Percentiles rank a stretch among this genome's conserved stretches.
These are phyloP conservation scores for Tachyglossus aculeatus DNA, from an alignment of 2,797 vertebrate species.

Conservation along the genomic window DNA sequence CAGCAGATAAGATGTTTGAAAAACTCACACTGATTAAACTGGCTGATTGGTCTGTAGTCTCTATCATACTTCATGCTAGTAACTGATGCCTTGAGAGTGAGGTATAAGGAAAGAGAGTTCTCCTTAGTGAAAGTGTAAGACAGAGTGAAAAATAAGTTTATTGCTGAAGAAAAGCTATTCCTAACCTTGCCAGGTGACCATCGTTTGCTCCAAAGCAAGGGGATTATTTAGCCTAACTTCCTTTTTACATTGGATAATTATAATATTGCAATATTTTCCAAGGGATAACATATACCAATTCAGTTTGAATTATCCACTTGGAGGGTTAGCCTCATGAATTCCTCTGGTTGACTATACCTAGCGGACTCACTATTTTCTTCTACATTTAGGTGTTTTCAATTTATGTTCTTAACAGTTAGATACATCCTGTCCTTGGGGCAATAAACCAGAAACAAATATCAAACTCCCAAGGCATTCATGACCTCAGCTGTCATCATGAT, in stretches of 20 bases:
- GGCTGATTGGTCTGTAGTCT: not conserved
- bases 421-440: too few relatives aligned
- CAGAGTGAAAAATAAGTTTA: not conserved
- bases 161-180: not conserved
- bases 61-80: not conserved
- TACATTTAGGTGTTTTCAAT: too few relatives aligned
- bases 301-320: not conserved
- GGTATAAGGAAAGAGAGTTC: not conserved
- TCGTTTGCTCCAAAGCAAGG: not conserved
- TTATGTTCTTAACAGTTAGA: too few relatives aligned
- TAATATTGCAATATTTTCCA: not conserved
- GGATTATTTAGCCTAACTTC: not conserved
- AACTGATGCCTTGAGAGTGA: not conserved
- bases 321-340: too few relatives aligned
- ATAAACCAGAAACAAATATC: too few relatives aligned
- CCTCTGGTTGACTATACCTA: not conserved
- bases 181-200: not conserved
- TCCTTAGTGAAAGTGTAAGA: not conserved
- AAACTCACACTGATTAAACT: not conserved
- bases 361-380: not conserved
- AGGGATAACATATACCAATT: not conserved
- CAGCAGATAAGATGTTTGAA: not conserved
- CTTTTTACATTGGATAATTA: conserved; percentile 1
- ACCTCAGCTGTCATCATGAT: not conserved
- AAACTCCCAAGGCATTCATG: too few relatives aligned